These are phyloP conservation scores for Platycheirus rosarum DNA, from an alignment of 2,888 invertebrate species.

Conservation along the genomic window DNA sequence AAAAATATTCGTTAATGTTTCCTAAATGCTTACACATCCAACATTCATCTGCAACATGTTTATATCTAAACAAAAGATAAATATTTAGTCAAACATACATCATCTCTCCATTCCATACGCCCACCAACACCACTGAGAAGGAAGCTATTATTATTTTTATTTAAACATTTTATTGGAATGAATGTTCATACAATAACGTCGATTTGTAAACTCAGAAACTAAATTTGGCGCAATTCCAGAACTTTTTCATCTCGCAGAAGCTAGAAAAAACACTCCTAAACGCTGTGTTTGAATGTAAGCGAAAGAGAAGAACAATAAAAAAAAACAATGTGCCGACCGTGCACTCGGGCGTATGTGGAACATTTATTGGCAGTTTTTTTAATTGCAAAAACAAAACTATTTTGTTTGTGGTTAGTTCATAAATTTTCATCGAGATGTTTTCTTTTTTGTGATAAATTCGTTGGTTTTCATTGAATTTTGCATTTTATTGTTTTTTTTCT, in stretches of 20 bases:
- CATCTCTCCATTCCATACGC: not conserved
- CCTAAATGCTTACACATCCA: not conserved
- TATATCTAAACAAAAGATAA: conserved; percentile 53
- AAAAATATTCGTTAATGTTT: not conserved
- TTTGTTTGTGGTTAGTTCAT: not conserved
- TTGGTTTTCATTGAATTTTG: too few species aligned
- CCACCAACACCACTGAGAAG: conserved; percentile 31
- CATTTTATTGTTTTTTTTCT: too few species aligned
- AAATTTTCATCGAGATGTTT: not conserved
- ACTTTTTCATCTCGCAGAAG: too few species aligned
- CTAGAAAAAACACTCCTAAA: not conserved
- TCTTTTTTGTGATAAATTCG: too few species aligned
- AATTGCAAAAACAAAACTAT: not conserved
- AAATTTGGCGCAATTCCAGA: too few species aligned
- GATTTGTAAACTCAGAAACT: too few species aligned
- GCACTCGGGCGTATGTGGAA: conserved; percentile 63
- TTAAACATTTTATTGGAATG: conserved; percentile 53
- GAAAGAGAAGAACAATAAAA: not conserved
- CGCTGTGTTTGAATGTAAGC: not conserved
- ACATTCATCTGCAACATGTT: conserved; percentile 43
- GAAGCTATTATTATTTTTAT: conserved; percentile 50
- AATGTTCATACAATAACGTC: not conserved
- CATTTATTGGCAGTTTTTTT: conserved; percentile 30
- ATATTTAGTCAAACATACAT: conserved; percentile 39
- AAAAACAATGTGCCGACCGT: not conserved